Percentiles rank a stretch among this genome's conserved stretches.
Evolutionary conservation across 2,797 vertebrate species (phyloP).

Genomic region (Muraenolepis orangiensis): DNA sequence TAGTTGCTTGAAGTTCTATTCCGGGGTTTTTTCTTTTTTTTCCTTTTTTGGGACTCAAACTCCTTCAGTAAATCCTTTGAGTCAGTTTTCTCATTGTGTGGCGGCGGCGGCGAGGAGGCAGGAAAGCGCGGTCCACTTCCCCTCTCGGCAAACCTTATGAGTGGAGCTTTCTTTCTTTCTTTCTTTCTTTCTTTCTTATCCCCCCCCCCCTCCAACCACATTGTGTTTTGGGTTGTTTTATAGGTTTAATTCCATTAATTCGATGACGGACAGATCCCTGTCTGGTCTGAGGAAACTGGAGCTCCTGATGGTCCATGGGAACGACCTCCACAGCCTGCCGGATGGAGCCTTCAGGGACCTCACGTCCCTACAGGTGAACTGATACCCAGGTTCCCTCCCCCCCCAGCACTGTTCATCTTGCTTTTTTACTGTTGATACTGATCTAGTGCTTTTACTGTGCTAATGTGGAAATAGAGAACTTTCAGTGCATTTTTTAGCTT

Average conservation of each 20-base stretch:
- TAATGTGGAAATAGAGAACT: neutral
- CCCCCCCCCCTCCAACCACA: neutral
- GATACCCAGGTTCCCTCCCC: neutral
- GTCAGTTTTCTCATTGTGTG: no score
- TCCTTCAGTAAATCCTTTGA: no score
- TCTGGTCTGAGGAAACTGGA: conserved; percentile 81
- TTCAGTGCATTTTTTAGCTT: neutral
- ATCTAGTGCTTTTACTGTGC: neutral
- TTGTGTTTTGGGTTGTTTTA: conserved; percentile 20
- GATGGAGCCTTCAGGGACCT: conserved; percentile 82
- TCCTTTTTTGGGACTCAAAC: no score
- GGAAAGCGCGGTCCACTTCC: no score
- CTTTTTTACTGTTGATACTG: no score
- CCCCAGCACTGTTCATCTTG: no score
- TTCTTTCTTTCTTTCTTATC: neutral
- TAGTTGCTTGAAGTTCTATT: no score
- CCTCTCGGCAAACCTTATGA: no score
- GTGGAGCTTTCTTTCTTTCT: no score
- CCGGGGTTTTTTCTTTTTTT: no score
- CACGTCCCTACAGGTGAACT: conserved; percentile 81
- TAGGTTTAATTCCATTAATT: conserved; percentile 90
- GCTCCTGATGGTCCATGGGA: conserved; percentile 91
- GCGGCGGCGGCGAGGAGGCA: no score
- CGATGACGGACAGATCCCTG: conserved; percentile 77
- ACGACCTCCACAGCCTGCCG: conserved; percentile 82